Percentiles rank a stretch among this genome's conserved stretches.
These are phyloP conservation scores for Porites lobata DNA, from an alignment of 92 coral and sea anemone species.

Conservation along the genomic window DNA sequence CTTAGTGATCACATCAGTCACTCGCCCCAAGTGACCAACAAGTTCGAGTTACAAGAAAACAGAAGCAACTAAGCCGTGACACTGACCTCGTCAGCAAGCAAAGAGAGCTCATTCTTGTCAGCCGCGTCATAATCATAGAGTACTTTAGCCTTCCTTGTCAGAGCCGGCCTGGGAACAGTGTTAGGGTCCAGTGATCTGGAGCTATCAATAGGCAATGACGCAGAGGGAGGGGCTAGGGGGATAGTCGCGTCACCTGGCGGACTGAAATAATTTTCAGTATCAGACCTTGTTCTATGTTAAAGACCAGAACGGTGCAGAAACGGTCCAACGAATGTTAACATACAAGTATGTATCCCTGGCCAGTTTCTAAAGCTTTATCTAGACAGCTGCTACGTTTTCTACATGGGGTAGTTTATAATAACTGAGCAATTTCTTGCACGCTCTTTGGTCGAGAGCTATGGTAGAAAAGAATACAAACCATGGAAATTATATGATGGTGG, in stretches of 20 bases:
- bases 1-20: background rate
- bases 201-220: conserved; percentile 73
- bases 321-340: background rate
- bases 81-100: conserved; percentile 97
- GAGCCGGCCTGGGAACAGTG: conserved; percentile 78
- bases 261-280: conserved; percentile 33
- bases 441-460: no score
- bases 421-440: no score
- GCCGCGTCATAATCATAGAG: conserved; percentile 97
- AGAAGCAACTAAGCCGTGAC: background rate
- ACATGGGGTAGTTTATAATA: no score
- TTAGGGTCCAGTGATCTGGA: conserved; percentile 76
- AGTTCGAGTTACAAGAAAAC: background rate
- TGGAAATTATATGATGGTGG: no score
- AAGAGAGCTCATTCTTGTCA: conserved; percentile 93
- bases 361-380: no score
- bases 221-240: conserved; percentile 73
- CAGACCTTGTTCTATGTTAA: background rate
- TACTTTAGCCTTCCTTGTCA: conserved; percentile 94
- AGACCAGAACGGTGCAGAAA: background rate
- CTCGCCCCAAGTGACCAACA: background rate
- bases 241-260: conserved; percentile 83
- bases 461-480: no score
- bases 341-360: no score
- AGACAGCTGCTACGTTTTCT: no score